A percentile compares a stretch with the other conserved stretches of the same genome.
phyloP scores from a whole-genome alignment of 2,113 vertebrate genomes.

The pig (Sus scrofa) region T2T-Sscrofa CM000830.6:133121001-133121500 shows the following conservation, averaged over 20 bases:
- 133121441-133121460: neutral
- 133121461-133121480: neutral
- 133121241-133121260: conserved; percentile 91
- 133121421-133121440: neutral
- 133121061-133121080: neutral
- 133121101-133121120: neutral
- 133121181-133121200: neutral
- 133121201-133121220: neutral
- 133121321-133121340: conserved; percentile 91
- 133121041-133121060: neutral
- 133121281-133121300: conserved; percentile 91
- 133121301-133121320: conserved; percentile 91
- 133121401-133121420: neutral
- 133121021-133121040: neutral
- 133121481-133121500: neutral
- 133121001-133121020: neutral
- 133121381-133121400: neutral
- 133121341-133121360: conserved; percentile 87
- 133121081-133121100: neutral
- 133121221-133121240: conserved; percentile 89
- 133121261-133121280: conserved; percentile 92
- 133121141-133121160: neutral
- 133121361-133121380: neutral
- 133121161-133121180: conserved; percentile 4
- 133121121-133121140: neutral